Base-by-base conservation (phyloP, 2,113 vertebrate genomes). In the Cyanoliseus patagonus region DNA sequence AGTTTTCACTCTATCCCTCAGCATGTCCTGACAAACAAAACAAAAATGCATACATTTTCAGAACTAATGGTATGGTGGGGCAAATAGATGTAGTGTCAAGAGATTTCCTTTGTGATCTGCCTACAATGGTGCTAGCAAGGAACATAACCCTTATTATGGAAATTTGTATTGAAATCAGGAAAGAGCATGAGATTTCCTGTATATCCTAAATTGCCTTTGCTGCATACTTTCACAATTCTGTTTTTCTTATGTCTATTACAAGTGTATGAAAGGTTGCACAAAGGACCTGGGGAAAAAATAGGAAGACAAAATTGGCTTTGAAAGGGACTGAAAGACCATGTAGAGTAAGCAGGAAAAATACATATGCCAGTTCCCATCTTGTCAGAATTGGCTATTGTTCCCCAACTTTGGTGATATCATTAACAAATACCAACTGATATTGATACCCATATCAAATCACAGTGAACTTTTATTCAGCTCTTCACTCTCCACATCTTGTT, bases 141-240 rank as follows among this genome's bases (percentile, higher is more conserved):
- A 88, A 74, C 25, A 74, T 30, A 62, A 59, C 7, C 11, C 31
- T 64, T 19, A 27, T 7, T 11, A 15, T 11, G 24, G 67, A 18
- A 15, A 39, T 30, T 51, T 51, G 17, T 17, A 42, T 3, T 52
- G 77, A 88, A 91, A 86, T 25, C 39, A 42, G 77, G 33, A 31
- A 67, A 82, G 16, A 76, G 8, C 42, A 46, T 24, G 61, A 35
- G 27, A 64, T 61, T 35, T 59, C 19, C 77, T 42, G 25, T 15
- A 61, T 10, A 53, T 51, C 17, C 76, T 72, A 59, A 72, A 55
- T 37, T 0, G 0, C 11, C 23, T 74, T 41, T 74, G 55, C 31
- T 53, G 37, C 31, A 0, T 53, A 22, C 55, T 94, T 84, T 55
- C 41, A 59, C 37, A 61, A 39, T 33, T 74, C 13, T 33, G 17